Evolutionary conservation across 2,113 vertebrate species (phyloP).

Genomic region (Uropsilus gracilis): DNA sequence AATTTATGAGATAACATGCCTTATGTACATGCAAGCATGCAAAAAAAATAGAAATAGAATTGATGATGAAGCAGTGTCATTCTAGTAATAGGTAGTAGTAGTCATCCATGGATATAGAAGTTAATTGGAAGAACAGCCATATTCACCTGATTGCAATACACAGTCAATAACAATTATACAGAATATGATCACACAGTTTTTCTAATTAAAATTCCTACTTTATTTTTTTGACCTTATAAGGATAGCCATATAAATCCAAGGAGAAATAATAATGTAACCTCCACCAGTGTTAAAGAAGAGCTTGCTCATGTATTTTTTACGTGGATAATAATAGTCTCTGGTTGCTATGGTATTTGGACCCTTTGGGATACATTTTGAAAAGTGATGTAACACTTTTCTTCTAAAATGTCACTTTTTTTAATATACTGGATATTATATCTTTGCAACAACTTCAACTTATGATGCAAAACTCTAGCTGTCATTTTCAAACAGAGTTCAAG

Average conservation of each 20-base stretch:
- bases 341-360: constrained; percentile 23
- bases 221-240: background rate
- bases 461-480: background rate
- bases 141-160: background rate
- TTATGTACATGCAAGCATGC: background rate
- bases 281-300: background rate
- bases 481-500: background rate
- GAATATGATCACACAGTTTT: background rate
- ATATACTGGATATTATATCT: background rate
- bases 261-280: background rate
- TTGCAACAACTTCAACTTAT: constrained; percentile 16
- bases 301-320: constrained; percentile 46
- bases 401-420: constrained; percentile 51
- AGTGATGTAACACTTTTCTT: constrained; percentile 39
- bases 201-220: constrained; percentile 8
- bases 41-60: constrained; percentile 1
- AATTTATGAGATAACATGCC: background rate
- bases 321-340: background rate
- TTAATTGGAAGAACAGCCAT: constrained; percentile 19
- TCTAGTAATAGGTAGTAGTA: background rate
- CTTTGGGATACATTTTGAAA: constrained; percentile 39
- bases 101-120: background rate
- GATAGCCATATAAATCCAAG: constrained; percentile 14
- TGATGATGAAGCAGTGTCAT: background rate
- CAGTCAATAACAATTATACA: background rate